Percentiles rank a stretch among this genome's conserved stretches.
Evolutionary conservation across 2,113 vertebrate species (phyloP).

Genomic region (Oreochromis niloticus): DNA sequence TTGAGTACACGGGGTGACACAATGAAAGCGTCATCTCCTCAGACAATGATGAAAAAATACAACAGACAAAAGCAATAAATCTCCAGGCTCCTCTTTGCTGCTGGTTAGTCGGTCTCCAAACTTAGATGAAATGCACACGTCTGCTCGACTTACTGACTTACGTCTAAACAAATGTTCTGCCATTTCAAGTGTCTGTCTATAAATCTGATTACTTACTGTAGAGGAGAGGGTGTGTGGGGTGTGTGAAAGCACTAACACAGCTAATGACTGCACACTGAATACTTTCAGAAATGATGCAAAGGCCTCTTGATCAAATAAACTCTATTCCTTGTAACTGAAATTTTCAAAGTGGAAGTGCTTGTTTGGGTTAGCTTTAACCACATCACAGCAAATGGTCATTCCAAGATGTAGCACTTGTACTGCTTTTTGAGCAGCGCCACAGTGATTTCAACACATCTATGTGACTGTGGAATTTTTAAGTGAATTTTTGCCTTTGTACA

Average conservation of each 20-base stretch:
- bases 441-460: neutral
- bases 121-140: conserved; percentile 11
- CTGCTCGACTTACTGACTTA: neutral
- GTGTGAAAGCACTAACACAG: neutral
- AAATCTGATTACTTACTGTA: neutral
- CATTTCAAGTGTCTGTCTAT: neutral
- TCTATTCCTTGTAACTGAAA: neutral
- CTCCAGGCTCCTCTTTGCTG: neutral
- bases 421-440: neutral
- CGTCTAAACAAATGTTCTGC: neutral
- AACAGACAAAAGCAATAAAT: neutral
- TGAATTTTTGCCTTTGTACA: neutral
- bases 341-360: neutral
- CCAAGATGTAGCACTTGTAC: neutral
- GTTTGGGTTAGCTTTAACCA: conserved; percentile 9
- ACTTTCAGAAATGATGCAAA: neutral
- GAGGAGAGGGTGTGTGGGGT: neutral
- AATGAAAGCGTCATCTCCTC: conserved; percentile 13
- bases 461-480: neutral
- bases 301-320: conserved; percentile 13
- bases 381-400: neutral
- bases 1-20: conserved; percentile 9
- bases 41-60: neutral
- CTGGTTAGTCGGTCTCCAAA: neutral
- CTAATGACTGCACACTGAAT: neutral